Evolutionary conservation across 2,888 invertebrate species (phyloP), one percentile per base, ranked within the genome.

Genomic region (Papilio demoleus): DNA sequence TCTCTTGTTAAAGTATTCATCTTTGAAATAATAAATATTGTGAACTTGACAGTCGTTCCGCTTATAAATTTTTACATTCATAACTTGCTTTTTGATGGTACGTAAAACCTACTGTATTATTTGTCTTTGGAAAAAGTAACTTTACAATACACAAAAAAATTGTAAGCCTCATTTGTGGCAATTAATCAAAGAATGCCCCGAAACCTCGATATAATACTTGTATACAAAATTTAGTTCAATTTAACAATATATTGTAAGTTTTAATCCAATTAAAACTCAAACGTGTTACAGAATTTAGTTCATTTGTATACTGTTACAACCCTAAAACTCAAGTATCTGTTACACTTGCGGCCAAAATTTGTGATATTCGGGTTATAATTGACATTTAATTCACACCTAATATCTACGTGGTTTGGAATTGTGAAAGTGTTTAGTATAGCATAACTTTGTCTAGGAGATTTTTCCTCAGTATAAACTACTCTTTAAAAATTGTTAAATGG

Each of bases 291-390:
- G 12, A 42, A 58, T 36, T 59, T 22, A 17, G 17, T 65, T 45
- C n/a, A 59, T 34, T 31, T 22, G 19, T 58, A 58, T 59, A 59
- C 5, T 45, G 45, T 65, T 59, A 45, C 31, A 19, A 42, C 4
- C 40, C 38, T 14, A 56, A 22, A 38, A 34, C 17, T 17, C 19
- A 27, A 1, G 59, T 66, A n/a, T 59, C 47, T 12, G 38, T 60
- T 66, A 47, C 47, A 45, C 34, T 58, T 65, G 65, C 19, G 58
- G 58, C 31, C 34, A 34, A 17, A n/a, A 0, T 56, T 31, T 3
- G 9, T 17, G 53, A 31, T 53, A 31, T n/a, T 53, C 4, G n/a
- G 9, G 53, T 31, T 56, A 31, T 17, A 17, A 56, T 17, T 31
- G 6, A n/a, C n/a, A 53, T n/a, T 53, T 45, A 22, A 22, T 47